Conservation (phyloP, 2,113 vertebrate genomes). For the Damaliscus lunatus region DNA sequence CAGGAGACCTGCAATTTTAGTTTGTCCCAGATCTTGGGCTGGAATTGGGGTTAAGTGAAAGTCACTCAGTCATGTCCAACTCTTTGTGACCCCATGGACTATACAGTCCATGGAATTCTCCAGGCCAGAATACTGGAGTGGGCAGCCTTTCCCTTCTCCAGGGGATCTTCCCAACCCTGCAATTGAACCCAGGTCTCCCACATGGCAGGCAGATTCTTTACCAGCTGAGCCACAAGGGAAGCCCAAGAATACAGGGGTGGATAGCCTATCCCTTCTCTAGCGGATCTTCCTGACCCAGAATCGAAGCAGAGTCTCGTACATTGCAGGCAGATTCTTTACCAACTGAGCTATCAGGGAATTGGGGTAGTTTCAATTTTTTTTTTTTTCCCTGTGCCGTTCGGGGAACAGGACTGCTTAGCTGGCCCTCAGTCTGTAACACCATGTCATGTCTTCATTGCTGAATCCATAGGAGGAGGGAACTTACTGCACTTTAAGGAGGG, state of each 20-base stretch:
- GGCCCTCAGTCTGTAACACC: neutral
- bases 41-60: neutral
- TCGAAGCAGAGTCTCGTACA: neutral
- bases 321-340: neutral
- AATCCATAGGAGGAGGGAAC: neutral
- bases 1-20: neutral
- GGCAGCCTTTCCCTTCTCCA: neutral
- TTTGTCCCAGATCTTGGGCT: neutral
- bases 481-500: neutral
- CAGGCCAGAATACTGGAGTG: neutral
- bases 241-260: neutral
- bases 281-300: neutral
- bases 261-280: neutral
- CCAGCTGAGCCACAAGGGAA: neutral
- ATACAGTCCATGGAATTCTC: neutral
- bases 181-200: neutral
- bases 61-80: neutral
- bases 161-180: neutral
- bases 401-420: neutral
- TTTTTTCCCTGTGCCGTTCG: neutral
- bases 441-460: neutral
- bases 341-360: neutral
- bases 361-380: neutral
- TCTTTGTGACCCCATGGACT: neutral
- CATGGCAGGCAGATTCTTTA: neutral